A percentile compares a stretch with the other conserved stretches of the same genome.
These are phyloP conservation scores for Drosophila bifasciata DNA, from an alignment of 1,140 invertebrate genomes.

Conservation along the genomic window DNA sequence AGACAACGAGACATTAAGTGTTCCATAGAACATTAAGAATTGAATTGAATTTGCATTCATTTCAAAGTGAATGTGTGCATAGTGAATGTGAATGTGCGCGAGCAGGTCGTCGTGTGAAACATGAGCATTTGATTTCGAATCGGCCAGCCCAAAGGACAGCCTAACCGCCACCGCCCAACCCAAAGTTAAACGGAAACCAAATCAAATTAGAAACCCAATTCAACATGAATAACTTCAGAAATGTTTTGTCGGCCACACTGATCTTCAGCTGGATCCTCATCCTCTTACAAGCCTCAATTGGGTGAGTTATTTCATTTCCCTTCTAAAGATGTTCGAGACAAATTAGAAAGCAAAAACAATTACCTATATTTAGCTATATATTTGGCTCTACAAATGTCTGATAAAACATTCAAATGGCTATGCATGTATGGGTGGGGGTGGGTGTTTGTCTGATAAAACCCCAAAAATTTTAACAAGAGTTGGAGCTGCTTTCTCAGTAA, in stretches of 20 bases:
- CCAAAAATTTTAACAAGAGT: neutral
- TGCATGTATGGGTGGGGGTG: neutral
- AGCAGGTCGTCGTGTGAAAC: slow-evolving; percentile 51
- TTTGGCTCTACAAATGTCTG: neutral
- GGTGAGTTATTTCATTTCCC: slow-evolving; percentile 43
- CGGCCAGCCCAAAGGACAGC: slow-evolving; percentile 18
- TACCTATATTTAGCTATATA: no score
- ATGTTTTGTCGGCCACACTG: slow-evolving; percentile 45
- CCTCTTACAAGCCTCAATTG: neutral
- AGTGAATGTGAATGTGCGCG: slow-evolving; percentile 20
- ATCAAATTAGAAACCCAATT: neutral
- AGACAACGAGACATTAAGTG: no score
- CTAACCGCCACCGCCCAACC: neutral
- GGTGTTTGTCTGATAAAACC: slow-evolving; percentile 16
- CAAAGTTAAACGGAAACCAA: neutral
- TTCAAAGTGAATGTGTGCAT: slow-evolving; percentile 39
- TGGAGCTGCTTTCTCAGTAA: no score
- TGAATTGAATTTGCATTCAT: slow-evolving; percentile 47
- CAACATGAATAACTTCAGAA: slow-evolving; percentile 20
- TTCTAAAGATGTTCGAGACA: no score
- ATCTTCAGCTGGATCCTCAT: slow-evolving; percentile 29
- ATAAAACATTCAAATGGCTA: slow-evolving; percentile 26
- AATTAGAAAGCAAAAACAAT: no score
- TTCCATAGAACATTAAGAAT: slow-evolving; percentile 12
- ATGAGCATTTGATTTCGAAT: slow-evolving; percentile 44